Evolutionary conservation across 2,113 vertebrate species (phyloP), one percentile per base, ranked within the genome.

Genomic region (Tragulus kanchil): DNA sequence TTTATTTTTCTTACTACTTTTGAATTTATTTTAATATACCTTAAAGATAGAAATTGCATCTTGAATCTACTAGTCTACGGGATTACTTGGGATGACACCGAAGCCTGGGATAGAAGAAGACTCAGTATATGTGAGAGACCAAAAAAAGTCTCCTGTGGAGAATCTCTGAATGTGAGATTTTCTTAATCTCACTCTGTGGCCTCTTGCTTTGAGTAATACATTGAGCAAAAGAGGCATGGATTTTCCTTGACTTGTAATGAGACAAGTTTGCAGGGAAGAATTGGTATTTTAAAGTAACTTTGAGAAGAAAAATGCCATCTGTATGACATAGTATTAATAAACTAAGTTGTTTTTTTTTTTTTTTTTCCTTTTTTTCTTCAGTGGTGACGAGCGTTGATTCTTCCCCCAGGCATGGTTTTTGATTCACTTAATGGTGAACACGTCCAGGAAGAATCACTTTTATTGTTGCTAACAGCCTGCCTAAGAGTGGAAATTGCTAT

Each of bases 211-310:
- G 69, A 93, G 36, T 61, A 82, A 81, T n/a, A 13, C 25, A 58
- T 52, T 36, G 26, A 48, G 5, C 45, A 45, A 9, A 62, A 36
- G 36, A 71, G 45, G 4, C 2, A 14, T 61, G 26, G 6, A 17
- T 90, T 50, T 67, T 75, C 86, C 42, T 9, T 87, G 73, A 26
- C 59, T 92, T 71, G 5, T 42, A 69, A 89, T 65, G 42, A 89
- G 12, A 86, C 5, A 8, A 67, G 9, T 65, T 93, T 26, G 59
- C 13, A 88, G 48, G 8, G 36, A 25, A 54, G 50, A 92, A 65
- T 42, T 19, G 48, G 4, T 59, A 31, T 86, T 93, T 92, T 95
- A 48, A 97, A 95, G 31, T 65, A 84, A 85, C 67, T 62, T 81
- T 79, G 58, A 71, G 75, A 69, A 95, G 62, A 69, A 93, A 95